These are phyloP conservation scores for Planococcus citri DNA, from an alignment of 1,140 invertebrate genomes.

Conservation along the genomic window DNA sequence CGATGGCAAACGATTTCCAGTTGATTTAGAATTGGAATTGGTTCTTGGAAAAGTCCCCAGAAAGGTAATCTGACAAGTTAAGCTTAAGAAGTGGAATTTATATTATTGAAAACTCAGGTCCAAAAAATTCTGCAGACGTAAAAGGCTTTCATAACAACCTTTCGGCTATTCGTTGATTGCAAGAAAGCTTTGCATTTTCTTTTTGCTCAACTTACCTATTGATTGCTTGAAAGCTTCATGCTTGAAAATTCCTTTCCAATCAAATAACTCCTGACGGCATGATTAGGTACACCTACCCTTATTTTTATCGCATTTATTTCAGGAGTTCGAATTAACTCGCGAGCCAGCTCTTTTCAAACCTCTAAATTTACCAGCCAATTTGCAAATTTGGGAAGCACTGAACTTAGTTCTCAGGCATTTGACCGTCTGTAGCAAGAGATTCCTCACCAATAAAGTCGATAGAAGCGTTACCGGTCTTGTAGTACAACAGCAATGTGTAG, in stretches of 20 bases:
- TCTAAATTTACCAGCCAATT: slow-evolving; percentile 38
- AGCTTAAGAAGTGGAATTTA: no score
- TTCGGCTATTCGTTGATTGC: no score
- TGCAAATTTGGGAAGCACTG: slow-evolving; percentile 51
- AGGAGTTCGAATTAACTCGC: slow-evolving; percentile 43
- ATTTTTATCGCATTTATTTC: slow-evolving; percentile 11
- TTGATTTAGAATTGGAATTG: slow-evolving; percentile 78
- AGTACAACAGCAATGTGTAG: slow-evolving; percentile 95
- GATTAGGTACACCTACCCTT: no score
- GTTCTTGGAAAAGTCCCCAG: slow-evolving; percentile 78
- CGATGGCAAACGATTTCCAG: slow-evolving; percentile 41
- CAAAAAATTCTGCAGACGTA: no score
- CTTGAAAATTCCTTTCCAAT: no score
- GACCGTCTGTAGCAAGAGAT: slow-evolving; percentile 87
- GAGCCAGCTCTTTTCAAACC: slow-evolving; percentile 29
- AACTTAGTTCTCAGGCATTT: slow-evolving; percentile 74
- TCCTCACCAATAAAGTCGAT: slow-evolving; percentile 89
- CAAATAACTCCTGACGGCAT: no score
- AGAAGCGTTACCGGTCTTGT: slow-evolving; percentile 90
- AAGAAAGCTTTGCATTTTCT: no score
- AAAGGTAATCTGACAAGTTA: slow-evolving; percentile 40
- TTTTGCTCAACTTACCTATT: no score
- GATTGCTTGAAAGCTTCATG: no score
- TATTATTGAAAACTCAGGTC: no score
- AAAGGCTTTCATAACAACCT: no score